Conservation (phyloP, 2,888 invertebrate species). For the Erebia ligea region DNA sequence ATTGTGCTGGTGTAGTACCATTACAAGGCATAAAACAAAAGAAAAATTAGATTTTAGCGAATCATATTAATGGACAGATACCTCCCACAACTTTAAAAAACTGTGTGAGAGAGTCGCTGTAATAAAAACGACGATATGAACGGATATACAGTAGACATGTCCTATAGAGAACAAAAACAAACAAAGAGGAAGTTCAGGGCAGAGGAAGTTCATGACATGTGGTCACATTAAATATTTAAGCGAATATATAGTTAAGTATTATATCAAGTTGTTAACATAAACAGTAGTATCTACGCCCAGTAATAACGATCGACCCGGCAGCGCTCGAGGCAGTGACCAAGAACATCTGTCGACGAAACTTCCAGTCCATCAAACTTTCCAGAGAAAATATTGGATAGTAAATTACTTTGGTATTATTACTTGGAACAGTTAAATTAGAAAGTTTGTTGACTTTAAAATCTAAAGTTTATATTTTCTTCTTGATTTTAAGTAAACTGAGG, state of each 20-base stretch:
- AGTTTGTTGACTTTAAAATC: conserved; percentile 5
- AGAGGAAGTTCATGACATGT: conserved; percentile 1
- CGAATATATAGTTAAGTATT: conserved; percentile 15
- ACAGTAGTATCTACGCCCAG: conserved; percentile 16
- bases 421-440: conserved; percentile 15
- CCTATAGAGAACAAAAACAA: neutral
- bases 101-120: too few species aligned
- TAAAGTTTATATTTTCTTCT: neutral
- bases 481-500: neutral
- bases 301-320: conserved; percentile 23
- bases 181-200: neutral
- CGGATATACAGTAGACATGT: too few species aligned
- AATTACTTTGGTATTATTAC: conserved; percentile 23
- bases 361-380: conserved; percentile 27
- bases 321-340: conserved; percentile 27
- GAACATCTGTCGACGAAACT: conserved; percentile 38
- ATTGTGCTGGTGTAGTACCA: too few species aligned
- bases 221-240: conserved; percentile 14
- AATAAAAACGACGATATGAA: too few species aligned
- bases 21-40: too few species aligned
- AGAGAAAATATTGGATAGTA: conserved; percentile 19
- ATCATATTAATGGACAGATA: too few species aligned
- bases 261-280: conserved; percentile 44
- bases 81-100: too few species aligned
- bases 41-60: too few species aligned